Evolutionary conservation across 1,140 invertebrate genomes (phyloP), one percentile per base, ranked within the genome.

Genomic region (Artemia franciscana): DNA sequence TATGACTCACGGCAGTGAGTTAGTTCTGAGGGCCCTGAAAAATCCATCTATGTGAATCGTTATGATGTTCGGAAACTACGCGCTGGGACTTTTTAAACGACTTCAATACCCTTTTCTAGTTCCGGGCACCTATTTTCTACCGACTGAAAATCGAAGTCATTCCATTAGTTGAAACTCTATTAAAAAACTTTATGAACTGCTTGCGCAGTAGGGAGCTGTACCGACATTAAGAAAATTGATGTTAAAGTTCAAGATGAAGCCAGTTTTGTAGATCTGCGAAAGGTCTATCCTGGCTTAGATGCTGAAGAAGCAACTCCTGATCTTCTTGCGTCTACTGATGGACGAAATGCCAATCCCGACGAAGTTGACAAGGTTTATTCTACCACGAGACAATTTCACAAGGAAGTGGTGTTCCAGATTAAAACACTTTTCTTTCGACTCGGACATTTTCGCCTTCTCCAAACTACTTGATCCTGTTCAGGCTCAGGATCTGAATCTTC

Each of bases 91-190:
- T 7, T 60, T 70, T 18, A n/a, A 71, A 26, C 9, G 65, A 69
- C 30, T 71, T 71, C 51, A 72, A 72, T 64, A 63, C 62, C n/a
- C 24, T 72, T 24, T 71, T 72, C 63, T 71, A 73, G 65, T 65
- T 66, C 26, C 66, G 71, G 61, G 61, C 12, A 21, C 67, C 67
- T 26, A 60, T 72, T 24, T 60, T 72, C 5, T 60, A 68, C 59
- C 64, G 63, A 63, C 7, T 72, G 26, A 67, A 70, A 65, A 59
- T 63, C 60, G 62, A 67, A 63, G 61, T 63, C 58, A 23, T 64
- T 24, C 63, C 30, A 27, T 59, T 67, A 9, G 26, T 67, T 57
- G 9, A 58, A 64, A 63, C 21, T 24, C 58, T 69, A 3, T 59
- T 60, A 25, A 60, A 51, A 15, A 66, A 68, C 59, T 66, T 67